Evolutionary conservation across 2,888 invertebrate genomes (phyloP), one percentile per base, ranked within the genome.

Genomic region (Eulithis prunata): DNA sequence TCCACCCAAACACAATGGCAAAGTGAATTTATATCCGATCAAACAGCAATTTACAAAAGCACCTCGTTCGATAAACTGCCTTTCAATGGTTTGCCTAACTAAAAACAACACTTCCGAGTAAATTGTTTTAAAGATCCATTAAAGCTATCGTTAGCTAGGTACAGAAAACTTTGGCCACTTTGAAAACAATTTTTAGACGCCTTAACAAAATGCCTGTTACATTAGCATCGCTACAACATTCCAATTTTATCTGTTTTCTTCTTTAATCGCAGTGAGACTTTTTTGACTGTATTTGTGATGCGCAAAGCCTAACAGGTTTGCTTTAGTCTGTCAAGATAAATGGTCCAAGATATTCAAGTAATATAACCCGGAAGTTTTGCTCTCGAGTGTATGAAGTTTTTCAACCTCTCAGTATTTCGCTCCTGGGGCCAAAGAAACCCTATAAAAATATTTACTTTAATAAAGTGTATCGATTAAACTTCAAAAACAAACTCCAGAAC

Each of bases 71-170:
- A 71, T 68, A 68, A 66, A 70, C 68, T 63, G 63, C 28, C 28
- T 51, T 64, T 60, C 49, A 66, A 58, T 53, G 66, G 47, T 55
- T 66, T 64, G 53, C 52, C 61, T 56, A 61, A 67, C 53, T 66
- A 62, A 62, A 67, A 69, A 69, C 64, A 68, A 68, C 66, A 68
- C 63, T 70, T 64, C 56, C 38, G 21, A 64, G 64, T 47, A 64
- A 65, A 72, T 71, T 72, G 68, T 72, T 72, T 68, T 57, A 63
- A 52, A 68, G 36, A 57, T 62, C 64, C 53, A 71, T 69, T 65
- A 61, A 60, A 61, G 66, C 61, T 64, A 58, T 62, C 69, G 61
- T 61, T 71, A 58, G n/a, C 32, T 41, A 52, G 52, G 32, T 45
- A 69, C 59, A 32, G 46, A 52, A 43, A 63, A 65, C 62, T 66